Conservation (phyloP, 1,140 invertebrate genomes). For the Zaprionus camerounensis region DNA sequence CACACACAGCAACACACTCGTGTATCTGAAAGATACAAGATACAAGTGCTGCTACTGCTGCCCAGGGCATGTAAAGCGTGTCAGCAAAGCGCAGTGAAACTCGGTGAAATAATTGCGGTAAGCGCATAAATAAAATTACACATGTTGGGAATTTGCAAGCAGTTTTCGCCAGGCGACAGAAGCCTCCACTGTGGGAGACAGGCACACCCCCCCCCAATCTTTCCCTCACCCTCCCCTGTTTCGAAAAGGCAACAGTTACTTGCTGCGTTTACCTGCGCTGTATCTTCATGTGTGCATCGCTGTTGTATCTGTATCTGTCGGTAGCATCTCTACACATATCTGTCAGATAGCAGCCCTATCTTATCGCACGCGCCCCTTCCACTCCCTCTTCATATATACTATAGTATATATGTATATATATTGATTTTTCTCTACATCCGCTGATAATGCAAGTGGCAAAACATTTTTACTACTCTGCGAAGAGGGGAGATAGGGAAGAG, state of each 20-base stretch:
- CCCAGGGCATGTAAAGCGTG: constrained; percentile 72
- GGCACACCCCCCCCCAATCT: constrained; percentile 5
- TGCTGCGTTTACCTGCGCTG: neutral
- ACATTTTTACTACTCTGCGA: constrained; percentile 40
- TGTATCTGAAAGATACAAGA: constrained; percentile 33
- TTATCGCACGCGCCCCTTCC: constrained; percentile 28
- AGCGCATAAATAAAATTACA: constrained; percentile 67
- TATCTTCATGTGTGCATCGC: constrained; percentile 18
- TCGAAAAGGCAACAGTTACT: constrained; percentile 14
- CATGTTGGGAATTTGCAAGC: constrained; percentile 59
- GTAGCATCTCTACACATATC: constrained; percentile 24
- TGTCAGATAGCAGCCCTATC: constrained; percentile 27
- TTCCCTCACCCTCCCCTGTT: neutral
- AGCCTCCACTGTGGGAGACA: constrained; percentile 19
- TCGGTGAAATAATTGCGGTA: constrained; percentile 75
- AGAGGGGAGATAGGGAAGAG: neutral
- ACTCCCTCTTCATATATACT: neutral
- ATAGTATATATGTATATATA: constrained; percentile 12
- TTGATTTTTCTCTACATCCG: constrained; percentile 37
- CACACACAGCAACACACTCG: constrained; percentile 6
- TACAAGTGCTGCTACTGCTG: constrained; percentile 30
- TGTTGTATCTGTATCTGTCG: constrained; percentile 1
- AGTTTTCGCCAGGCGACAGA: constrained; percentile 32
- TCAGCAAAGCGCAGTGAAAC: constrained; percentile 76
- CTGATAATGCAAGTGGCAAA: constrained; percentile 44